Percentiles rank a stretch among this genome's conserved stretches.
These are phyloP conservation scores for Istiophorus platypterus DNA, from an alignment of 2,113 vertebrate species.

Conservation along the genomic window DNA sequence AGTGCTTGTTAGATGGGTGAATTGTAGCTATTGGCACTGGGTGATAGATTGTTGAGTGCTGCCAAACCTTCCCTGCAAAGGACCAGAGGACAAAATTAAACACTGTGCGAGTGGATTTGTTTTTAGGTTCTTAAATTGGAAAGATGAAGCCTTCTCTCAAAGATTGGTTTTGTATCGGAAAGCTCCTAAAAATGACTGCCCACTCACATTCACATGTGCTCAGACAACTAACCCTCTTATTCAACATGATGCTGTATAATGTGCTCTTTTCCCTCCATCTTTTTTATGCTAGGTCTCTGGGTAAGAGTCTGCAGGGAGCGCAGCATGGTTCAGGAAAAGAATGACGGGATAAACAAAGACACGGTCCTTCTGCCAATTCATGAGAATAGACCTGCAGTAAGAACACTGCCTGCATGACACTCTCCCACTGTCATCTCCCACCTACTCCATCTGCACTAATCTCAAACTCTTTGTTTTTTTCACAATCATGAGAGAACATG, in stretches of 20 bases:
- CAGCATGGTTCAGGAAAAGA: constrained; percentile 64
- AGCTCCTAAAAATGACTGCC: not conserved
- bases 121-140: constrained; percentile 36
- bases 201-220: not conserved
- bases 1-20: constrained; percentile 43
- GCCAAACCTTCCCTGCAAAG: constrained; percentile 28
- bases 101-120: not conserved
- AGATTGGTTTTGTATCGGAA: constrained; percentile 5
- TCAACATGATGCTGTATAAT: not conserved
- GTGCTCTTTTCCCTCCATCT: constrained; percentile 17
- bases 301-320: constrained; percentile 44
- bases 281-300: constrained; percentile 41
- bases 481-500: constrained; percentile 52
- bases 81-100: constrained; percentile 32
- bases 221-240: constrained; percentile 1
- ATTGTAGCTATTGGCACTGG: constrained; percentile 60
- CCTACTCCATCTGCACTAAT: constrained; percentile 49
- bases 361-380: constrained; percentile 43
- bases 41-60: constrained; percentile 53
- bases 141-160: constrained; percentile 11
- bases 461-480: constrained; percentile 58
- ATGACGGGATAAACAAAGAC: constrained; percentile 57
- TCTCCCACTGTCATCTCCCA: constrained; percentile 52
- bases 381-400: constrained; percentile 71
- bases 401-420: constrained; percentile 43